A percentile compares a stretch with the other conserved stretches of the same genome.
Conservation (phyloP, 2,113 vertebrate genomes). For the Meleagris gallopavo region DNA sequence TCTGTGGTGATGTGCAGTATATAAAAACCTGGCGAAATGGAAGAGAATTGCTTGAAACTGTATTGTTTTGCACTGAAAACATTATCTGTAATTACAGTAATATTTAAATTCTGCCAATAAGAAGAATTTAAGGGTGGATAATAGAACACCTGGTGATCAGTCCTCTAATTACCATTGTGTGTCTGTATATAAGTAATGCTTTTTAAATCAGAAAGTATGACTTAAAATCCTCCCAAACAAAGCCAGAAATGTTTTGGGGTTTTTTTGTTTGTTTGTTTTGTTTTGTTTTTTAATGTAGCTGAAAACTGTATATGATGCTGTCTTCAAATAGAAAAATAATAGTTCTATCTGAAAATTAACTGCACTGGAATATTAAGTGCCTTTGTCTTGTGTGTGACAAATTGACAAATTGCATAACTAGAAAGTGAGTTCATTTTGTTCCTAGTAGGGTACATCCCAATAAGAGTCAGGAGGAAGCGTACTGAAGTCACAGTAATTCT, state of each 20-base stretch:
- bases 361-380: constrained; percentile 10
- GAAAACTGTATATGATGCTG: background rate
- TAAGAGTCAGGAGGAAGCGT: background rate
- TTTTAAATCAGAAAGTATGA: background rate
- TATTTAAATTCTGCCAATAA: background rate
- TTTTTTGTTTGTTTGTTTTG: no score
- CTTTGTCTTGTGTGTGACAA: background rate
- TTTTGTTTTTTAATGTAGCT: background rate
- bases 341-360: constrained; percentile 30
- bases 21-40: background rate
- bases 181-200: background rate
- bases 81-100: background rate
- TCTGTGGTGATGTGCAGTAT: background rate
- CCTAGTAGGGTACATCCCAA: background rate
- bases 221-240: background rate
- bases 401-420: background rate
- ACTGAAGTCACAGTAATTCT: background rate
- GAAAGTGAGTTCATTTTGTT: background rate
- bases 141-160: background rate
- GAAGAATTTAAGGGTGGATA: background rate
- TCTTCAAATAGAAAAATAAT: constrained; percentile 5
- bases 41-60: background rate
- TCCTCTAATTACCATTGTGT: background rate
- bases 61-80: background rate
- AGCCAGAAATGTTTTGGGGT: background rate